Conservation (phyloP, 2,113 vertebrate genomes). For the Chaenogobius annularis region DNA sequence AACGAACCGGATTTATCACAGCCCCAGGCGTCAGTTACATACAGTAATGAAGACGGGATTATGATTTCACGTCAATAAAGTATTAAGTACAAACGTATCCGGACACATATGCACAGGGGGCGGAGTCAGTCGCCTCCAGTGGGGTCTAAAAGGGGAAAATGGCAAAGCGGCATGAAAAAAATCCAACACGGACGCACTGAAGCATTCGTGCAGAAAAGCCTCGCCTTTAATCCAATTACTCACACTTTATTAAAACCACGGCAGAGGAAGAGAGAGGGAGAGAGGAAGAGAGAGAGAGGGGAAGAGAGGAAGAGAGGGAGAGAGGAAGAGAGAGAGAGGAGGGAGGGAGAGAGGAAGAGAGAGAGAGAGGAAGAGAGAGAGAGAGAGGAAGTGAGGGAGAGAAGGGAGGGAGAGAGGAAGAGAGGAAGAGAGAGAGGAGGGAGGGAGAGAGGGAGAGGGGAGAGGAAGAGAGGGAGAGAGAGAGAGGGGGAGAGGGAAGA, state of each 20-base stretch:
- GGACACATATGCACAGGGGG: background rate
- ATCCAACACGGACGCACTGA: conserved; percentile 65
- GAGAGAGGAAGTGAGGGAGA: too few relatives aligned
- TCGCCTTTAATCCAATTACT: conserved; percentile 71
- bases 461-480: too few relatives aligned
- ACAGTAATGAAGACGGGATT: background rate
- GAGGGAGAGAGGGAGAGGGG: too few relatives aligned
- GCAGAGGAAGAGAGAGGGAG: conserved; percentile 28
- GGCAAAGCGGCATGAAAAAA: conserved; percentile 52
- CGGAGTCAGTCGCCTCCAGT: conserved; percentile 23
- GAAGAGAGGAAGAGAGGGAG: conserved; percentile 25
- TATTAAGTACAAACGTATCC: background rate
- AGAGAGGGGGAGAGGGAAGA: too few relatives aligned
- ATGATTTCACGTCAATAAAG: background rate
- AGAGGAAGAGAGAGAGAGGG: conserved; percentile 7
- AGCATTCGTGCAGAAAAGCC: conserved; percentile 68
- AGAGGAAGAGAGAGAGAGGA: too few relatives aligned
- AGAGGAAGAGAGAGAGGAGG: too few relatives aligned
- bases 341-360: too few relatives aligned
- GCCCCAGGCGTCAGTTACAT: background rate
- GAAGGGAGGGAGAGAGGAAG: too few relatives aligned
- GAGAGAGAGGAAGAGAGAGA: too few relatives aligned
- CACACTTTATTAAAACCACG: conserved; percentile 71
- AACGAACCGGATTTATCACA: too few relatives aligned
- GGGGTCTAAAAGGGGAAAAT: conserved; percentile 29